Evolutionary conservation across 2,113 vertebrate genomes (phyloP).

Genomic region (Isurus oxyrinchus): DNA sequence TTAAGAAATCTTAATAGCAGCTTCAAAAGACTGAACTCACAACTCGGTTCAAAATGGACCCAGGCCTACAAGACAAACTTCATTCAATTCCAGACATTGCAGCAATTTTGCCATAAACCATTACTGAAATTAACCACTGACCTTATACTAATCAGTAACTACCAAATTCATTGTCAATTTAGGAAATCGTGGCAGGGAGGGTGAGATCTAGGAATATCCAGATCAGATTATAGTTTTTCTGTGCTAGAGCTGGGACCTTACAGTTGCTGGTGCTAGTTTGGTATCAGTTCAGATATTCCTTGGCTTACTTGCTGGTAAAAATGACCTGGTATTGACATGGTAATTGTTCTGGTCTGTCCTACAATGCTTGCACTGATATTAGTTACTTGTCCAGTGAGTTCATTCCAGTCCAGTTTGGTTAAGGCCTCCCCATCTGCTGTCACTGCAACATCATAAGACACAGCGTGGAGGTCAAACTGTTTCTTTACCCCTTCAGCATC

Average conservation of each 20-base stretch:
- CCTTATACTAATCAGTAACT: neutral
- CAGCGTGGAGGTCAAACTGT: neutral
- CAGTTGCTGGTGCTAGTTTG: neutral
- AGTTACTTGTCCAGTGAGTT: neutral
- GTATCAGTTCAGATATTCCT: neutral
- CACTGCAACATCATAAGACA: neutral
- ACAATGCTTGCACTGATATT: neutral
- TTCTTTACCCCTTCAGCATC: neutral
- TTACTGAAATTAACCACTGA: neutral
- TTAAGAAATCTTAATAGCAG: conserved; percentile 12
- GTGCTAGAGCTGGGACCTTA: neutral
- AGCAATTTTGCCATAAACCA: neutral
- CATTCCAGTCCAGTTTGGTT: neutral
- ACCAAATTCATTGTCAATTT: neutral
- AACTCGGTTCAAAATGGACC: neutral
- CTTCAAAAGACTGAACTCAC: neutral
- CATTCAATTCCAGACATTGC: neutral
- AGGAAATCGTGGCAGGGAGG: neutral
- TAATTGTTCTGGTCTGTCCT: neutral
- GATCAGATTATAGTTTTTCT: neutral
- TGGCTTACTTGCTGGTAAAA: neutral
- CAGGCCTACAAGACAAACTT: neutral
- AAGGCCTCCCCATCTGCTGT: neutral
- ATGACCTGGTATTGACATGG: neutral
- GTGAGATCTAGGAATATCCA: too few species aligned